Evolutionary conservation across 2,888 invertebrate species (phyloP), one percentile per base, ranked within the genome.

Genomic region (Protonemura montana): DNA sequence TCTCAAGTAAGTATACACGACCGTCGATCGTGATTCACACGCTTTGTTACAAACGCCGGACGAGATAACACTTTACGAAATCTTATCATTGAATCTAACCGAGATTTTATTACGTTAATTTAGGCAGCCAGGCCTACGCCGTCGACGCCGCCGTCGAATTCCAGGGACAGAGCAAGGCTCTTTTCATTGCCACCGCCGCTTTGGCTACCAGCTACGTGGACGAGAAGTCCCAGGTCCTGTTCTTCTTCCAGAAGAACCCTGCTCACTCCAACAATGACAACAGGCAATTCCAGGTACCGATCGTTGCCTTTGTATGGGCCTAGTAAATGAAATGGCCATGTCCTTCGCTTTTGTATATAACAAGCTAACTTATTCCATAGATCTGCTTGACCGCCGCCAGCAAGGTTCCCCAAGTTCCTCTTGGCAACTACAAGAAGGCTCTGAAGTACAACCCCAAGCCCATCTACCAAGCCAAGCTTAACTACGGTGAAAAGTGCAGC

Each of bases 81-180:
- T 76, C 76, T 35, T n/a, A 80, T 80, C 27, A 6, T 29, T 59
- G 13, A 7, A 59, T 21, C 13, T 30, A 29, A 81, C 28, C 81
- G 78, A 78, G 30, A 28, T 28, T 35, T 6, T 10, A 59, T 21
- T 59, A 59, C 21, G 59, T 59, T 21, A 59, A 42, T 27, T 6
- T 16, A 88, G 89, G 91, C 80, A 93, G 93, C 83, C 90, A 91
- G 86, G 92, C 92, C n/a, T 89, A 90, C 81, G 92, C 93, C 10
- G 86, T 93, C 0, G 95, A 95, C 88, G 88, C 94, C 0, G 92
- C 93, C 76, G 90, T 94, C 26, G 91, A 93, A 87, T 93, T 95
- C 87, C 92, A 93, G 42, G 94, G 93, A 27, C 90, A 92, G 78
- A 92, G 92, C 88, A 92, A 92, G 87, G 91, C 92, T 26, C 91